These are phyloP conservation scores for Pongo abelii DNA, from an alignment of 2,113 vertebrate species.

Conservation along the genomic window DNA sequence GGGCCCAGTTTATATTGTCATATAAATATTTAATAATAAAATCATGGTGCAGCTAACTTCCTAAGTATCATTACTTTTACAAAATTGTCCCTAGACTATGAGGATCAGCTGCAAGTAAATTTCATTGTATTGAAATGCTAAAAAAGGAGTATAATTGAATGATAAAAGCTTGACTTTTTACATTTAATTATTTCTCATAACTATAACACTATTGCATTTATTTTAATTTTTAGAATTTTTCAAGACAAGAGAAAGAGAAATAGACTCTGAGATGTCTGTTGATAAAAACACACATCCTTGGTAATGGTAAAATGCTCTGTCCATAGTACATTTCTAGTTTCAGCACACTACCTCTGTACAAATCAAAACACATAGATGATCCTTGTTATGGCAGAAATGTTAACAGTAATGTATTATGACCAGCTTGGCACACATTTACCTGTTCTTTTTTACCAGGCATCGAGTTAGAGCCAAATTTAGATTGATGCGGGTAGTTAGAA, in stretches of 20 bases:
- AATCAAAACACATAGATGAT: neutral
- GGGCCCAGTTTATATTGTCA: neutral
- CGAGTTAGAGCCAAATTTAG: neutral
- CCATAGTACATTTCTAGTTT: neutral
- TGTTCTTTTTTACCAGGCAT: neutral
- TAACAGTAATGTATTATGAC: neutral
- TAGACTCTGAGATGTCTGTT: neutral
- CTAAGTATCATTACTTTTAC: constrained; percentile 29
- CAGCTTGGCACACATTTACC: neutral
- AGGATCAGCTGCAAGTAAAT: neutral
- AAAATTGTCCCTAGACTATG: neutral
- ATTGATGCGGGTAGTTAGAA: neutral
- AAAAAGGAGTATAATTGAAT: constrained; percentile 19
- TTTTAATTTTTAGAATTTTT: constrained; percentile 46
- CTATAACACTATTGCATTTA: constrained; percentile 17
- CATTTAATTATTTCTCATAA: constrained; percentile 50
- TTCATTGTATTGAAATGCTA: constrained; percentile 8
- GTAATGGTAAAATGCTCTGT: neutral
- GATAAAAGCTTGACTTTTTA: constrained; percentile 56
- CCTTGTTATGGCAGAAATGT: neutral
- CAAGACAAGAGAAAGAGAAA: constrained; percentile 17
- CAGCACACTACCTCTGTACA: neutral
- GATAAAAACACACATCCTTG: neutral
- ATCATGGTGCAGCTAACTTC: neutral
- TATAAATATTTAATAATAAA: constrained; percentile 31